Conservation (phyloP, 2,797 vertebrate species). For the Notoglanidium macrostoma region DNA sequence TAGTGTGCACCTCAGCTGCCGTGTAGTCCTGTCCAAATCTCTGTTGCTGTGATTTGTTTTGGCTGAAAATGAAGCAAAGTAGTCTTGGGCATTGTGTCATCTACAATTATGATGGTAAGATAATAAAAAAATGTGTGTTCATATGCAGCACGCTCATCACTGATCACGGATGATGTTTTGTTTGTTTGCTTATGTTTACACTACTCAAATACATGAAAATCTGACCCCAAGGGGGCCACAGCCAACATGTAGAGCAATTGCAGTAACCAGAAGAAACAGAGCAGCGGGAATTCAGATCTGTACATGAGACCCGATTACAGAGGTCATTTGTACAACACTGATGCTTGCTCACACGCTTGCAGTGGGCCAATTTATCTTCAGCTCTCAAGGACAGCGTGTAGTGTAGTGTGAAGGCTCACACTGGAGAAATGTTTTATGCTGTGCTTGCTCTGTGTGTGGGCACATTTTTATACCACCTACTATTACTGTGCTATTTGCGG, state of each 20-base stretch:
- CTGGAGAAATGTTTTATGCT: conserved; percentile 20
- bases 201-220: conserved; percentile 48
- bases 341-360: conserved; percentile 13
- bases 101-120: conserved; percentile 1
- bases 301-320: conserved; percentile 29
- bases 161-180: conserved; percentile 58
- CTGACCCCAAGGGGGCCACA: conserved; percentile 69
- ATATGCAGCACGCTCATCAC: conserved; percentile 52
- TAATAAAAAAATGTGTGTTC: conserved; percentile 1
- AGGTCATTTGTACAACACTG: conserved; percentile 24
- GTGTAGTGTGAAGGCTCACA: conserved; percentile 9
- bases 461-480: conserved; percentile 34
- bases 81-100: conserved; percentile 7
- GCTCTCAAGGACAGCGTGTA: conserved; percentile 30
- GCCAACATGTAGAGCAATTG: background rate
- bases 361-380: conserved; percentile 25
- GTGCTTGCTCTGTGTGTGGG: conserved; percentile 31
- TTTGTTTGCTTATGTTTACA: conserved; percentile 24
- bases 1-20: conserved; percentile 23
- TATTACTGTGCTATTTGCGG: conserved; percentile 28
- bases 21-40: conserved; percentile 24
- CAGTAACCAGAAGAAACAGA: conserved; percentile 12
- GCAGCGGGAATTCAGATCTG: conserved; percentile 39
- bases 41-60: conserved; percentile 38
- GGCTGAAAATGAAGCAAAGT: background rate